phyloP scores from a whole-genome alignment of 1,140 invertebrate genomes.

The Euglossa dilemma region DNA sequence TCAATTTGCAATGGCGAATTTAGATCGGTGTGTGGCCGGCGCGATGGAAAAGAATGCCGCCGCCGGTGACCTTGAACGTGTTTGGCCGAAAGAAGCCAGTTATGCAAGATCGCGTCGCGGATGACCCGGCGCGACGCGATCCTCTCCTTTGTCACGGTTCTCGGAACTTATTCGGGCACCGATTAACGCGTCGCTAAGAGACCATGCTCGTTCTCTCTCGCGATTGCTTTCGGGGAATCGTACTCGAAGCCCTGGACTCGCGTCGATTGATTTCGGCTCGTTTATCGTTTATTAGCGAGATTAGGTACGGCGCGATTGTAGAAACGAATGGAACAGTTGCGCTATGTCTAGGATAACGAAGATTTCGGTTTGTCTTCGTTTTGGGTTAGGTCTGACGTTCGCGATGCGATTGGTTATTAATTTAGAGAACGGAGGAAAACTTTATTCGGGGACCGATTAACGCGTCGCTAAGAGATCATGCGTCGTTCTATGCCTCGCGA shows the following conservation, averaged over 20 bases:
- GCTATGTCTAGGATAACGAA: slow-evolving; percentile 10
- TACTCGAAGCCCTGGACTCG: too few relatives aligned
- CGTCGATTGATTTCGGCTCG: background rate
- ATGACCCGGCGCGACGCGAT: slow-evolving; percentile 25
- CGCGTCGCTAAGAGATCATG: too few relatives aligned
- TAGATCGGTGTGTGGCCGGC: background rate
- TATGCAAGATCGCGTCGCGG: slow-evolving; percentile 45
- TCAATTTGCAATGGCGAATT: slow-evolving; percentile 15
- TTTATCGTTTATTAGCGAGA: too few relatives aligned
- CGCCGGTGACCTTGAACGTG: slow-evolving; percentile 34
- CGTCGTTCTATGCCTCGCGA: background rate
- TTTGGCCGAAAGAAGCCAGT: slow-evolving; percentile 33
- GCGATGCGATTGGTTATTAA: background rate
- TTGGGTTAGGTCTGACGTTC: background rate
- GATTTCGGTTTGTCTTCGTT: too few relatives aligned
- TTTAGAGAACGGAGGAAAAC: background rate
- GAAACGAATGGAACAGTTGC: too few relatives aligned
- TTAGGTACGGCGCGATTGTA: too few relatives aligned
- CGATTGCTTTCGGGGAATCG: background rate
- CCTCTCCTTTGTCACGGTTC: slow-evolving; percentile 28
- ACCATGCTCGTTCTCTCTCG: too few relatives aligned
- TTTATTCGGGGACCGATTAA: slow-evolving; percentile 16
- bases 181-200: too few relatives aligned
- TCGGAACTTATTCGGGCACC: slow-evolving; percentile 18
- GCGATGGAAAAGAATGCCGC: slow-evolving; percentile 1